Base-by-base conservation (phyloP, 2,888 invertebrate genomes). In the Protophormia terraenovae region DNA sequence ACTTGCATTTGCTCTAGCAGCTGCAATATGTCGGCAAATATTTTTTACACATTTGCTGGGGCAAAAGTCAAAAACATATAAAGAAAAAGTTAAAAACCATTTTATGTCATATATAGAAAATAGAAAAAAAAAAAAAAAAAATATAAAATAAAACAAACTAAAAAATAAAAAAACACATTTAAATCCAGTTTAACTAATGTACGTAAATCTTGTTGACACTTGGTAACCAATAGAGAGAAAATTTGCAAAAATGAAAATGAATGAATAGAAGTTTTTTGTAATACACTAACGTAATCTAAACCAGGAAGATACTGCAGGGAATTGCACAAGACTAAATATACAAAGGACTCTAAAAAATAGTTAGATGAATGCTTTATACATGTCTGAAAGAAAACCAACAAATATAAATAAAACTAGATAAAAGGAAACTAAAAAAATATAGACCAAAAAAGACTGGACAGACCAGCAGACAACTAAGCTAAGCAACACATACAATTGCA, bases 121-220 rank as follows among this genome's bases (percentile, higher is more conserved):
- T 32, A 45, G 8, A n/a, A 45, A n/a, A 19, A 3, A 53, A 58
- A 47, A 73, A 35, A 27, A 24, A 32, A 45, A 66, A 14, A 16
- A 55, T 38, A 35, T 71, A 38, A 64, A 66, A 14, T 38, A 41
- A 24, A 38, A 29, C 19, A 62, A 16, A n/a, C n/a, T 38, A 60
- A 53, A 27, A 58, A 64, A 10, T 41, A 80, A 66, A 41, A 66
- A 66, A 67, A 76, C 60, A 62, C 83, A 79, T 83, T 83, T 79
- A 79, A 83, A 83, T 69, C 75, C 75, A 75, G 60, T 73, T 78
- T 62, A 75, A 79, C 78, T 79, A 75, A 83, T 83, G 73, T 69
- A 83, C 79, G 83, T 75, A 83, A 83, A 79, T 83, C 78, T 79
- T 79, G 83, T 83, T 83, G 83, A 79, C 79, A 83, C 69, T 67